These are phyloP conservation scores for Pemphredon lugubris DNA, from an alignment of 2,888 invertebrate genomes.

Conservation along the genomic window DNA sequence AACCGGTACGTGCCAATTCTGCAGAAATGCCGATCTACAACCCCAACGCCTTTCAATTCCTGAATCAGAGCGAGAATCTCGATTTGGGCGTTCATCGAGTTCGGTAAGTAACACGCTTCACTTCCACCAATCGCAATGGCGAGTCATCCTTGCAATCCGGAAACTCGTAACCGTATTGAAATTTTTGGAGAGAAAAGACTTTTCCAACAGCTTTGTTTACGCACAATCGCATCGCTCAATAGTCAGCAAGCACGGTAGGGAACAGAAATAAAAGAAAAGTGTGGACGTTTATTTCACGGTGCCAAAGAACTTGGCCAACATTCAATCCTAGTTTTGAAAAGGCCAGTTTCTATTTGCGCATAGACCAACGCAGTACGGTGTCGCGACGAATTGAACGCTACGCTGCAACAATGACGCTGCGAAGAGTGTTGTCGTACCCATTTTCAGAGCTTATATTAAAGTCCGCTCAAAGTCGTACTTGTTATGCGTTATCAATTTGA, in stretches of 20 bases:
- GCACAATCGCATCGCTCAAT: neutral
- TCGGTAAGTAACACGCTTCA: conserved; percentile 83
- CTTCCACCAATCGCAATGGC: neutral
- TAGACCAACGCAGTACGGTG: too few species aligned
- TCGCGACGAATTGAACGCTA: too few species aligned
- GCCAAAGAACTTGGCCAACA: neutral
- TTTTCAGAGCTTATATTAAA: too few species aligned
- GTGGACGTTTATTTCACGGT: conserved; percentile 22
- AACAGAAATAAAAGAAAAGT: conserved; percentile 30
- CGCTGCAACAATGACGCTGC: too few species aligned
- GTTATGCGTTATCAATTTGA: too few species aligned
- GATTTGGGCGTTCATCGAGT: conserved; percentile 88
- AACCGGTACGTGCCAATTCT: conserved; percentile 84
- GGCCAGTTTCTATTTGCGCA: too few species aligned
- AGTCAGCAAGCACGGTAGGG: neutral
- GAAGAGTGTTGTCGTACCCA: too few species aligned
- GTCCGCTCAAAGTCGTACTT: too few species aligned
- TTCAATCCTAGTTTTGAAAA: too few species aligned
- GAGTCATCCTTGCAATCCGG: too few species aligned
- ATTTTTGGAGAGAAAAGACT: too few species aligned
- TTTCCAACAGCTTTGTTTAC: too few species aligned
- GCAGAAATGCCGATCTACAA: conserved; percentile 87
- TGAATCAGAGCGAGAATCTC: conserved; percentile 89
- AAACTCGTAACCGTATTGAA: neutral
- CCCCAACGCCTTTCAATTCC: conserved; percentile 91